Evolutionary conservation across 1,140 invertebrate genomes (phyloP).

Genomic region (Listronotus oregonensis): DNA sequence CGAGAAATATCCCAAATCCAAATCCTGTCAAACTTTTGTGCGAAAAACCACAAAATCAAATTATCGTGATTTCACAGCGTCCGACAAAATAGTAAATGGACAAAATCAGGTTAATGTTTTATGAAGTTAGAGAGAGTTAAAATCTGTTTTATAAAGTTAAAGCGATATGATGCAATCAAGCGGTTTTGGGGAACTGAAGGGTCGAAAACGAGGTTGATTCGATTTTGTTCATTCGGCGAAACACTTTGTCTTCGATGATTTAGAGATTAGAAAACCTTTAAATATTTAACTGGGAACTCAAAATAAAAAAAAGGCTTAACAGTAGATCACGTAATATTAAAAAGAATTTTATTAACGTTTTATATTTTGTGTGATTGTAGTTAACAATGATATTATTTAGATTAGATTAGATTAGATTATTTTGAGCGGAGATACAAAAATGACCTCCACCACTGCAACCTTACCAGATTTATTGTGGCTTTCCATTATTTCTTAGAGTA

Average conservation of each 20-base stretch:
- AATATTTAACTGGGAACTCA: too few species aligned
- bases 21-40: background rate
- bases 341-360: too few species aligned
- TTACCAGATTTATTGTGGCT: too few species aligned
- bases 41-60: conserved; percentile 11
- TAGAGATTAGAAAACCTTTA: too few species aligned
- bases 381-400: too few species aligned
- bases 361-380: too few species aligned
- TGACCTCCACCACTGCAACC: too few species aligned
- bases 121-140: conserved; percentile 35
- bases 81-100: conserved; percentile 32
- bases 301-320: too few species aligned
- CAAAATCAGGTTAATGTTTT: conserved; percentile 33
- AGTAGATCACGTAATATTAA: too few species aligned
- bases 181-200: conserved; percentile 26
- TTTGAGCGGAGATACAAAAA: too few species aligned
- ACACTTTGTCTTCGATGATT: conserved; percentile 21
- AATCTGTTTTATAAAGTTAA: conserved; percentile 37
- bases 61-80: conserved; percentile 19
- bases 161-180: conserved; percentile 39
- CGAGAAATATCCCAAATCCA: background rate
- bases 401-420: too few species aligned
- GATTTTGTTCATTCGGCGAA: conserved; percentile 18
- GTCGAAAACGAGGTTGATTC: conserved; percentile 28
- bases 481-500: too few species aligned